A percentile compares a stretch with the other conserved stretches of the same genome.
Conservation (phyloP, 1,140 invertebrate genomes). For the Orussus abietinus region DNA sequence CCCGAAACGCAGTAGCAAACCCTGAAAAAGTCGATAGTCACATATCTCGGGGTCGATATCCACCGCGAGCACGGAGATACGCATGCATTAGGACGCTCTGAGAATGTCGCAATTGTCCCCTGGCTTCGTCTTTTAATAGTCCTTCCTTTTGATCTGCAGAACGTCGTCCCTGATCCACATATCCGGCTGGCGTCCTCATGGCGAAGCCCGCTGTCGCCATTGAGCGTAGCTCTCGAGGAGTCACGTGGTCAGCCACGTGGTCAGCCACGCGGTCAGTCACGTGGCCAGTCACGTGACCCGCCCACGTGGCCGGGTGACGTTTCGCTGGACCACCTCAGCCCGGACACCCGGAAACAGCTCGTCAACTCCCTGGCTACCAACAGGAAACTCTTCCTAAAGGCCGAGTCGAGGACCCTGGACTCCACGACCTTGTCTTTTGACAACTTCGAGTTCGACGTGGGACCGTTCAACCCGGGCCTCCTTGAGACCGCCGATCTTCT, state of each 20-base stretch:
- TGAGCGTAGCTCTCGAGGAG: conserved; percentile 25
- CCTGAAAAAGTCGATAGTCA: too few relatives aligned
- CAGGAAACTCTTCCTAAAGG: too few relatives aligned
- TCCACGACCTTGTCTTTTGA: conserved; percentile 21
- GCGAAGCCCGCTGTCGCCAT: conserved; percentile 12
- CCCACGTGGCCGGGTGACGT: conserved; percentile 11
- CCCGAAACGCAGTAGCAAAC: conserved; percentile 20
- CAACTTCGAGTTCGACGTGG: conserved; percentile 19
- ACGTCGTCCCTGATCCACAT: conserved; percentile 21
- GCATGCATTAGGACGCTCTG: too few relatives aligned
- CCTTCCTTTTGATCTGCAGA: conserved; percentile 12
- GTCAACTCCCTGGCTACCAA: conserved; percentile 1
- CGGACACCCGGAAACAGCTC: conserved; percentile 15
- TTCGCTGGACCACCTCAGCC: conserved; percentile 19
- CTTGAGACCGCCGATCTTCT: conserved; percentile 20
- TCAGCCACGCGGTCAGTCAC: too few relatives aligned
- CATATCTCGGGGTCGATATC: too few relatives aligned
- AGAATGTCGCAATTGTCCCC: too few relatives aligned
- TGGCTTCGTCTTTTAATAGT: too few relatives aligned
- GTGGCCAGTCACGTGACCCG: too few relatives aligned
- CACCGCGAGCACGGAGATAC: too few relatives aligned
- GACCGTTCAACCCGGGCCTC: conserved; percentile 8
- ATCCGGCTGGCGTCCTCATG: conserved; percentile 14
- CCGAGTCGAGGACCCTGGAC: too few relatives aligned
- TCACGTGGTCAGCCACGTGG: too few relatives aligned